Evolutionary conservation across 2,797 vertebrate genomes (phyloP).

Genomic region (Rhinella marina): DNA sequence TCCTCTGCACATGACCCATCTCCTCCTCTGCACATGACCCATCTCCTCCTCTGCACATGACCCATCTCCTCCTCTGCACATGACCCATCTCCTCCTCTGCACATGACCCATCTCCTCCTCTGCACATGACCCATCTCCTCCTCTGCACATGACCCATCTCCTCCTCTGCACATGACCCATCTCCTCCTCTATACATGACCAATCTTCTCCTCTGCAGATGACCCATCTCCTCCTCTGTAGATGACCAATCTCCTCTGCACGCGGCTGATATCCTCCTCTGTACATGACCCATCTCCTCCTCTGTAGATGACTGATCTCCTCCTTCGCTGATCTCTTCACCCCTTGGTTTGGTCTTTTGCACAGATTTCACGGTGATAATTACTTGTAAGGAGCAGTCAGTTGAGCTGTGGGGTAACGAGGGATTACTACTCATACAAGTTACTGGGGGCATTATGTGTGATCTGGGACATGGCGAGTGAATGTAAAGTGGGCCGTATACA

Average conservation of each 20-base stretch:
- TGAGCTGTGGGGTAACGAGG: conserved; percentile 11
- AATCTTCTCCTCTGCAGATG: background rate
- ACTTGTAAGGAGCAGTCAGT: background rate
- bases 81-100: background rate
- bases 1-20: background rate
- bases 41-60: background rate
- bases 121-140: background rate
- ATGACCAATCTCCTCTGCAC: background rate
- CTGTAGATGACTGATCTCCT: background rate
- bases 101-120: background rate
- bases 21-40: background rate
- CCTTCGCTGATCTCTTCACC: background rate
- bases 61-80: background rate
- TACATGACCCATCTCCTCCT: background rate
- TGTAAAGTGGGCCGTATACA: background rate
- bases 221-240: background rate
- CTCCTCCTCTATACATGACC: background rate
- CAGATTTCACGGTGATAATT: background rate
- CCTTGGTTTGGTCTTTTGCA: background rate
- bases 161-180: background rate
- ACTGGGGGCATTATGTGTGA: background rate
- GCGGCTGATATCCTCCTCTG: background rate
- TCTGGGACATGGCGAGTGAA: too few species aligned
- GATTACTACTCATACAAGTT: background rate
- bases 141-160: background rate